Conservation (phyloP, 1,140 invertebrate genomes). For the Idris sp. region DNA sequence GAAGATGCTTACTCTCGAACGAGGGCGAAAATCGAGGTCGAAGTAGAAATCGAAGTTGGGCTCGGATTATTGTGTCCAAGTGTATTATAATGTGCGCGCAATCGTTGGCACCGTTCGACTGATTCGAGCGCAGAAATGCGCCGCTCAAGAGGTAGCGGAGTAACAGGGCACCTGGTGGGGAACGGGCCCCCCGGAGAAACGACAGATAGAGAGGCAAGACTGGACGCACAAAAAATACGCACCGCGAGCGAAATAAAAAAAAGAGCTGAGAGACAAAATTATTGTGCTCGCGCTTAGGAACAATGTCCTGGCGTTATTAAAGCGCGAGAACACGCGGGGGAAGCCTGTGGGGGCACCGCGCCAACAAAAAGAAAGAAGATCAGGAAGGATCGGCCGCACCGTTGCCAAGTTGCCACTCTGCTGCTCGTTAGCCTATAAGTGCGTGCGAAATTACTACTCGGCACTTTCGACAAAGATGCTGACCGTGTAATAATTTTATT, state of each 20-base stretch:
- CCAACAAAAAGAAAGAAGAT: conserved; percentile 53
- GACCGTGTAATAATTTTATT: too few species aligned
- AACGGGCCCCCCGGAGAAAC: conserved; percentile 28
- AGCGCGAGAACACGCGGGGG: conserved; percentile 15
- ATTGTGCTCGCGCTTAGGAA: conserved; percentile 32
- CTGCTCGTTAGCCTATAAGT: conserved; percentile 26
- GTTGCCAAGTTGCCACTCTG: conserved; percentile 72
- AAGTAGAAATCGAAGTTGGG: conserved; percentile 64
- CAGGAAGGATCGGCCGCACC: conserved; percentile 61
- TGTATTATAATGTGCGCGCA: too few species aligned
- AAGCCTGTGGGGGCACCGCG: conserved; percentile 21
- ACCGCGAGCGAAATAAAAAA: conserved; percentile 30
- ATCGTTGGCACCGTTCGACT: conserved; percentile 70
- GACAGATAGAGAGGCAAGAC: conserved; percentile 51
- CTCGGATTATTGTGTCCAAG: conserved; percentile 35
- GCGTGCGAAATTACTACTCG: conserved; percentile 45
- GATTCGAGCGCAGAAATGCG: conserved; percentile 68
- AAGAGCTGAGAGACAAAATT: too few species aligned
- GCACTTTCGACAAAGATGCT: conserved; percentile 47
- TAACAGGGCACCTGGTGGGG: conserved; percentile 47
- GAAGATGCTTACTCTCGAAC: conserved; percentile 38
- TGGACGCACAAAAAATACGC: conserved; percentile 39
- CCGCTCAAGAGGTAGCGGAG: conserved; percentile 62
- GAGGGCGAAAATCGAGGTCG: conserved; percentile 62
- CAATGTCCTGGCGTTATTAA: conserved; percentile 34